Percentiles rank a stretch among this genome's conserved stretches.
Conservation (phyloP, 2,113 vertebrate species). For the Actinemys pallida region DNA sequence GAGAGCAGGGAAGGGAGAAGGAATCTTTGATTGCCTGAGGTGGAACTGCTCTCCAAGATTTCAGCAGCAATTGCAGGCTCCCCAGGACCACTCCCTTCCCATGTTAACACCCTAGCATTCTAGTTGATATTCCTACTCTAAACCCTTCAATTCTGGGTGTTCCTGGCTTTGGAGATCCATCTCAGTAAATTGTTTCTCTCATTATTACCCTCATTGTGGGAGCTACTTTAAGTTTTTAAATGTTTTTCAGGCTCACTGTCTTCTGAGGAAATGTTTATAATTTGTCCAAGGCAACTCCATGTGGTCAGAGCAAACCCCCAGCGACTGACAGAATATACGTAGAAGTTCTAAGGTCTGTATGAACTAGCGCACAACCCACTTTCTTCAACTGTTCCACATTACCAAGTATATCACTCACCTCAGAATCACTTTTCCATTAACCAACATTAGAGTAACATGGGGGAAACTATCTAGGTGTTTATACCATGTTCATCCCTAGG, state of each 20-base stretch:
- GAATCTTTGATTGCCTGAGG: background rate
- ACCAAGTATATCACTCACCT: fast-evolving
- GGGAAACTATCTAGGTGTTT: background rate
- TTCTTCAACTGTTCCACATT: background rate
- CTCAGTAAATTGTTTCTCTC: background rate
- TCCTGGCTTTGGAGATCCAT: background rate
- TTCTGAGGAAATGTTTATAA: fast-evolving
- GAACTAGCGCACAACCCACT: fast-evolving
- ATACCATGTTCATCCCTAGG: background rate
- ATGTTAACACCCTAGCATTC: background rate
- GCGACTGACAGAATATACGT: background rate
- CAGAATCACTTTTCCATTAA: background rate
- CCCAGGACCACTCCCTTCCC: fast-evolving
- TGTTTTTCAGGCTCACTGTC: fast-evolving
- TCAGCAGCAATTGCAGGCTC: background rate
- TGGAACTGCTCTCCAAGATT: background rate
- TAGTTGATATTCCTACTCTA: background rate
- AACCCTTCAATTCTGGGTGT: background rate
- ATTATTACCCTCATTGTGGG: background rate
- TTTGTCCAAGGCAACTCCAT: background rate
- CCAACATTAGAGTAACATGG: background rate
- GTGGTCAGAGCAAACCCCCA: background rate
- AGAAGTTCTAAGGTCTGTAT: background rate
- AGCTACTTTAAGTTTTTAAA: background rate
- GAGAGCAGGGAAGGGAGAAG: background rate